Conservation (phyloP, 2,888 invertebrate genomes). For the Acanthosepion pharaonis region DNA sequence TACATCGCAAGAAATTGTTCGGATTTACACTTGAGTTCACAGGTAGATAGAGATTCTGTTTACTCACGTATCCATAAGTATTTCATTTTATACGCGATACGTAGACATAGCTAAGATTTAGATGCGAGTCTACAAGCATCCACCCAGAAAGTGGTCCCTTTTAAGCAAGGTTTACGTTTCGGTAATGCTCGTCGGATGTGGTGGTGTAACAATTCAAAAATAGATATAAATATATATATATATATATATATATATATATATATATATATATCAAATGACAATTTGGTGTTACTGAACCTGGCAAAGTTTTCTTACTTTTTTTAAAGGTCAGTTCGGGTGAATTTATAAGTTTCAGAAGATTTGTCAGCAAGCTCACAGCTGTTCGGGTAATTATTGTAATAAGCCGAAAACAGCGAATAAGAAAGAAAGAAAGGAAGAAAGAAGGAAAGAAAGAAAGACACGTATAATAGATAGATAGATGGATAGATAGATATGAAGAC, state of each 20-base stretch:
- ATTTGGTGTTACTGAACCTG: not conserved
- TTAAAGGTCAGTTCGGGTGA: not conserved
- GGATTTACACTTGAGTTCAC: no score
- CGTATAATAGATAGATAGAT: not conserved
- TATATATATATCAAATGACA: not conserved
- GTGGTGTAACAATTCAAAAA: no score
- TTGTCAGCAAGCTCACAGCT: not conserved
- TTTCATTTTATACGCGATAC: no score
- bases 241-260: slow-evolving; percentile 25
- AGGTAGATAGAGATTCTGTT: no score
- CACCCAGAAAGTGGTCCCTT: no score
- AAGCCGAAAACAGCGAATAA: not conserved
- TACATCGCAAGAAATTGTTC: no score
- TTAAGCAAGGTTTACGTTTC: no score
- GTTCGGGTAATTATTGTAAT: not conserved
- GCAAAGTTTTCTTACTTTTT: not conserved
- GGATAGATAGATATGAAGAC: not conserved
- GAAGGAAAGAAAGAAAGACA: not conserved
- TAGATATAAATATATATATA: not conserved
- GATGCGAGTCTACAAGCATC: no score
- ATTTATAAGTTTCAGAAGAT: not conserved
- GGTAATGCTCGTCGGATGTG: not conserved
- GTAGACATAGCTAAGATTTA: no score
- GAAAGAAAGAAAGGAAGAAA: not conserved
- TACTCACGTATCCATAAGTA: no score